These are phyloP conservation scores for Noctuana brunneofusca DNA, from an alignment of 2,888 invertebrate genomes.

Conservation along the genomic window DNA sequence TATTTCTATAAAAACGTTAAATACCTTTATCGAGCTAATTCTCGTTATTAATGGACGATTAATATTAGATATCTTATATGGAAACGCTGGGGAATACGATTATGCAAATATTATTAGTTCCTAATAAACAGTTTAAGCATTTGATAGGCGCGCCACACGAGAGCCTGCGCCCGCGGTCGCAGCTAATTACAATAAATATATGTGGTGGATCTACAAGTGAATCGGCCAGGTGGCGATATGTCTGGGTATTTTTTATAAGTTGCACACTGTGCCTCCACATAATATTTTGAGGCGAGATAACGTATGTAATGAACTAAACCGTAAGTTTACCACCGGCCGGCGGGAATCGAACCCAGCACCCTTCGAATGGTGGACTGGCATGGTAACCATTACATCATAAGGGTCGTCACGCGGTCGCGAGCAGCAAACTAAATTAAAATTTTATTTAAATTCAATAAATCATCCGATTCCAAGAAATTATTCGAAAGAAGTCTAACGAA, in stretches of 20 bases:
- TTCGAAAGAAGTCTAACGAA: too few species aligned
- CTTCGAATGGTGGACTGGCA: too few species aligned
- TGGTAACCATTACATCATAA: too few species aligned
- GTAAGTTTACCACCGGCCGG: too few species aligned
- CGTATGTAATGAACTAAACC: too few species aligned
- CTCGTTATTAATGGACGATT: conserved; percentile 71
- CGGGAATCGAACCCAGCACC: too few species aligned
- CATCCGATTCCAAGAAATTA: too few species aligned
- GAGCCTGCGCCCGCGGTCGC: conserved; percentile 37
- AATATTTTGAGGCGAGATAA: too few species aligned
- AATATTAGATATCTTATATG: conserved; percentile 76
- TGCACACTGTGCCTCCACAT: too few species aligned
- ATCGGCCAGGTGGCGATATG: neutral
- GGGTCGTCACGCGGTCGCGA: too few species aligned
- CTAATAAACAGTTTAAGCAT: conserved; percentile 76
- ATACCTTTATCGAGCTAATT: conserved; percentile 70
- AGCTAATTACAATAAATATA: conserved; percentile 76
- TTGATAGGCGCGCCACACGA: conserved; percentile 70
- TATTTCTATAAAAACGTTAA: conserved; percentile 56
- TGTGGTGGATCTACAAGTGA: neutral
- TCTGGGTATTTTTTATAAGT: neutral
- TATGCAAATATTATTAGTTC: conserved; percentile 81
- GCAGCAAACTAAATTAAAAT: too few species aligned
- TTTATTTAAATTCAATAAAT: too few species aligned
- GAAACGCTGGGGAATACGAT: conserved; percentile 70